phyloP scores from a whole-genome alignment of 1,140 invertebrate genomes.

The Ceratoteleas bidentatus region DNA sequence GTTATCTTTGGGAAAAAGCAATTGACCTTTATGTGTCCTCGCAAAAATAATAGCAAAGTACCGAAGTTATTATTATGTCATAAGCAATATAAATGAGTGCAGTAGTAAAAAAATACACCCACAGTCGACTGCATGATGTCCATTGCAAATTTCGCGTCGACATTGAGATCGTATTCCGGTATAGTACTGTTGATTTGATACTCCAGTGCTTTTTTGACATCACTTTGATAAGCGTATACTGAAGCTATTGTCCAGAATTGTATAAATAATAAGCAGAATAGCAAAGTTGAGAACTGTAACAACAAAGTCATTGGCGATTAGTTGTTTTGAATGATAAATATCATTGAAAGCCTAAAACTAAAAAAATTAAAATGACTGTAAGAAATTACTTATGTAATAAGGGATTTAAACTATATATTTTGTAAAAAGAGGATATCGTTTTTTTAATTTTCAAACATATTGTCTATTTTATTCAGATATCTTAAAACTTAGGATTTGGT shows the following conservation, averaged over 20 bases:
- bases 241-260: slow-evolving; percentile 49
- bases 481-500: too few relatives aligned
- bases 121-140: slow-evolving; percentile 58
- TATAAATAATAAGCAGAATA: slow-evolving; percentile 55
- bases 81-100: too few relatives aligned
- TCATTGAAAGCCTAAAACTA: background rate
- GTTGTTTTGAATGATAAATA: background rate
- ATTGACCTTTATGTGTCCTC: too few relatives aligned
- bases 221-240: slow-evolving; percentile 45
- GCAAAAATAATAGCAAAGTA: too few relatives aligned
- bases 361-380: slow-evolving; percentile 10
- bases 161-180: slow-evolving; percentile 44
- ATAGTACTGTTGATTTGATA: slow-evolving; percentile 57
- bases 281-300: slow-evolving; percentile 59
- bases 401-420: too few relatives aligned
- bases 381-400: too few relatives aligned
- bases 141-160: slow-evolving; percentile 60
- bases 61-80: too few relatives aligned
- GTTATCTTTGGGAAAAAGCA: too few relatives aligned
- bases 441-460: too few relatives aligned
- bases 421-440: too few relatives aligned
- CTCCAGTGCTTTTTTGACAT: slow-evolving; percentile 31
- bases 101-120: slow-evolving; percentile 13
- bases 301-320: background rate
- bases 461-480: too few relatives aligned